Conservation (phyloP, 2,113 vertebrate species). For the Nothobranchius kuhntae region DNA sequence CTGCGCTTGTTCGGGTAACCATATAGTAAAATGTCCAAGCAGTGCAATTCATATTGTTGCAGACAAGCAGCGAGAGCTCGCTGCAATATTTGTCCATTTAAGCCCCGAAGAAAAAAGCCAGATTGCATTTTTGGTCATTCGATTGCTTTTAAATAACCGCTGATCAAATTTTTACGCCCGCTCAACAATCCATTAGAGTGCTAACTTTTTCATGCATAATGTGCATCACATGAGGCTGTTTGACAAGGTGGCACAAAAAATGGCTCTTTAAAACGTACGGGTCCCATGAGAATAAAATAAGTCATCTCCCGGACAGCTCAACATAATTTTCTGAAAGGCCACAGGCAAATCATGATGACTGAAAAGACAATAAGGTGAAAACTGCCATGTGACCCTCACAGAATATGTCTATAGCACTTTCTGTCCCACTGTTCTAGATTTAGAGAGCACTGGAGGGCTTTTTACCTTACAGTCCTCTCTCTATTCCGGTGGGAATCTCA, state of each 20-base stretch:
- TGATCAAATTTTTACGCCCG: constrained; percentile 37
- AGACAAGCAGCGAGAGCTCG: constrained; percentile 36
- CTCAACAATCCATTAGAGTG: constrained; percentile 18
- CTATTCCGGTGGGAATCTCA: constrained; percentile 66
- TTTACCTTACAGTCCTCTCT: constrained; percentile 65
- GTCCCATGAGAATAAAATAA: constrained; percentile 49
- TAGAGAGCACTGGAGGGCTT: constrained; percentile 67
- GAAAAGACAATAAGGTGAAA: constrained; percentile 71
- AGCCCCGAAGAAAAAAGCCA: constrained; percentile 21
- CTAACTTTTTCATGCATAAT: constrained; percentile 20
- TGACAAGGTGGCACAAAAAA: constrained; percentile 36
- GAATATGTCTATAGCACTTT: constrained; percentile 63
- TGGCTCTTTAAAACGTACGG: constrained; percentile 21
- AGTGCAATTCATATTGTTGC: constrained; percentile 50
- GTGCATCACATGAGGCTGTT: constrained; percentile 12
- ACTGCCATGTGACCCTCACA: constrained; percentile 73
- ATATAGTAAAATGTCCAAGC: constrained; percentile 45
- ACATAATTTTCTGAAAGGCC: constrained; percentile 64
- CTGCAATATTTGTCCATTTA: constrained; percentile 35
- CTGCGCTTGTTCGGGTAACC: constrained; percentile 51
- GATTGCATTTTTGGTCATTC: constrained; percentile 26
- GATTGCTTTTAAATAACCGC: constrained; percentile 27
- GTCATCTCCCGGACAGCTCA: constrained; percentile 41
- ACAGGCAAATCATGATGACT: constrained; percentile 68
- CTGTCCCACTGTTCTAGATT: constrained; percentile 70